Evolutionary conservation across 2,888 invertebrate genomes (phyloP).

Genomic region (Agrotis puta): DNA sequence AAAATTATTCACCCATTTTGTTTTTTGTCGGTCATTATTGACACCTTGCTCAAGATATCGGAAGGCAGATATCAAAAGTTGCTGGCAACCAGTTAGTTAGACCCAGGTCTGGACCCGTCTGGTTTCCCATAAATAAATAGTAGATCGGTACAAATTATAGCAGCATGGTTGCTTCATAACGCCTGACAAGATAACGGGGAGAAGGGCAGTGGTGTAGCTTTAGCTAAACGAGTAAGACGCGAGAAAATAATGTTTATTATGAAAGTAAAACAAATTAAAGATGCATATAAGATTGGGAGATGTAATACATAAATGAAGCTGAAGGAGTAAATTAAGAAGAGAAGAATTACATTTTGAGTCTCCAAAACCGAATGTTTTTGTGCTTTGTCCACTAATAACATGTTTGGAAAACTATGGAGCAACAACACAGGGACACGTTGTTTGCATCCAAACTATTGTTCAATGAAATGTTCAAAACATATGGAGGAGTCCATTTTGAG

Average conservation of each 20-base stretch:
- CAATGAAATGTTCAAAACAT: background rate
- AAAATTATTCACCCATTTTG: no score
- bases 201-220: background rate
- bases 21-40: background rate
- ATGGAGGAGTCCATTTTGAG: no score
- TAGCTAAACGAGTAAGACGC: constrained; percentile 23
- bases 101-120: constrained; percentile 56
- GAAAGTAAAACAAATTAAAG: background rate
- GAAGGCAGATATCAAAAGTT: constrained; percentile 21
- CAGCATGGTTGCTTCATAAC: constrained; percentile 78
- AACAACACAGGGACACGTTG: no score
- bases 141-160: constrained; percentile 77
- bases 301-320: no score
- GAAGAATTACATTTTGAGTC: background rate
- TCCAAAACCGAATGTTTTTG: background rate
- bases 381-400: no score
- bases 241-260: background rate
- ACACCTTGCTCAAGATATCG: constrained; percentile 22
- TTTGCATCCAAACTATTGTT: background rate
- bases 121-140: constrained; percentile 78
- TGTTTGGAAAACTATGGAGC: no score
- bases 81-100: constrained; percentile 52
- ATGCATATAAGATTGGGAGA: background rate
- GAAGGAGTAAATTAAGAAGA: background rate
- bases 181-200: constrained; percentile 63